These are phyloP conservation scores for Polydrusus tereticollis DNA, from an alignment of 2,888 invertebrate genomes.

Conservation along the genomic window DNA sequence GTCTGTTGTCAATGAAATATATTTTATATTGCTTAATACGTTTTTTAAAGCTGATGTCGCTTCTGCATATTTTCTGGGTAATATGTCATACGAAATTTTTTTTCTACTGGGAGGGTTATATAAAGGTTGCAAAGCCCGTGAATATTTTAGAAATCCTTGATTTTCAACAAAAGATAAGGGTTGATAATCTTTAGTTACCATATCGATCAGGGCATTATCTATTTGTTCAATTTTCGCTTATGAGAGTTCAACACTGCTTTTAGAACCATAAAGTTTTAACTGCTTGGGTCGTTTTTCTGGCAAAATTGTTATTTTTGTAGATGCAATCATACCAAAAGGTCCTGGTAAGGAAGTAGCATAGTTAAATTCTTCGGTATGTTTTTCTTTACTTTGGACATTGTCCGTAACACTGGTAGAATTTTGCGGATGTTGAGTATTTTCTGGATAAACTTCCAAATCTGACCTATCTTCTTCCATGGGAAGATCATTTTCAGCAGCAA, in stretches of 20 bases:
- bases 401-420: too few species aligned
- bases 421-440: neutral
- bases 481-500: neutral
- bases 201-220: too few species aligned
- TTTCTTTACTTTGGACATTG: too few species aligned
- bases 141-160: conserved; percentile 51
- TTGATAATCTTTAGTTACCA: conserved; percentile 52
- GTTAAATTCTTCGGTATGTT: neutral
- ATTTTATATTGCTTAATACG: too few species aligned
- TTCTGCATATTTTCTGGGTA: too few species aligned
- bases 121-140: conserved; percentile 50
- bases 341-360: neutral
- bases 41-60: too few species aligned
- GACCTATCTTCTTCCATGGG: conserved; percentile 1
- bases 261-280: conserved; percentile 37
- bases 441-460: too few species aligned
- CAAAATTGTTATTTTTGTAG: neutral
- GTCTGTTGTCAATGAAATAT: too few species aligned
- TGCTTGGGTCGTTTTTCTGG: neutral
- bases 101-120: conserved; percentile 40
- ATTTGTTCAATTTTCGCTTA: too few species aligned
- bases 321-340: neutral
- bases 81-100: too few species aligned
- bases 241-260: too few species aligned
- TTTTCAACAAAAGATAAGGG: conserved; percentile 55